Conservation (phyloP, 2,113 vertebrate species). For the Gopherus flavomarginatus region DNA sequence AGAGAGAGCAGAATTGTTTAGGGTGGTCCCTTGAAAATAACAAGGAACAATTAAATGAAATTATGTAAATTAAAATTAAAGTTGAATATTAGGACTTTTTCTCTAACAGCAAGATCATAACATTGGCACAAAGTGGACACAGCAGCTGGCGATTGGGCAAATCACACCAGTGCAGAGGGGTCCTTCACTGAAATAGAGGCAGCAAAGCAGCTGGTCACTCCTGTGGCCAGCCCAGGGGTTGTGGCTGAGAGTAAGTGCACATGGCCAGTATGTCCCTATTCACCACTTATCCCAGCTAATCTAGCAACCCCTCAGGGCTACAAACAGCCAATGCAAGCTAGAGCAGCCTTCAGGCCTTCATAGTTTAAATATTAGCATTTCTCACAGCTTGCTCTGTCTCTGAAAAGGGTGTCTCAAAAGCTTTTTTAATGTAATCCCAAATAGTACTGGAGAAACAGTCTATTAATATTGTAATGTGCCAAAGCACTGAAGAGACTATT, state of each 20-base stretch:
- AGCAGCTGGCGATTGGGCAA: neutral
- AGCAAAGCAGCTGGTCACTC: neutral
- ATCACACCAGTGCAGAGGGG: neutral
- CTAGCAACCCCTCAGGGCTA: neutral
- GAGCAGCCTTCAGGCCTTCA: neutral
- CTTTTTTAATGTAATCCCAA: neutral
- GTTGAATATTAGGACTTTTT: neutral
- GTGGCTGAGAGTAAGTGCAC: neutral
- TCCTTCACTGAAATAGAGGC: neutral
- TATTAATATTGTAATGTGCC: neutral
- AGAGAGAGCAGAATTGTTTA: neutral
- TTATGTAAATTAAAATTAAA: constrained; percentile 4
- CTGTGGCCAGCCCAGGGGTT: neutral
- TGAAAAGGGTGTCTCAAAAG: neutral
- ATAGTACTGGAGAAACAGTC: accelerated
- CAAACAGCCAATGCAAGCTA: neutral
- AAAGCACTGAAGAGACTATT: accelerated
- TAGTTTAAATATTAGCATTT: neutral
- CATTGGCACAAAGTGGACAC: neutral
- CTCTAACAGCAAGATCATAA: neutral
- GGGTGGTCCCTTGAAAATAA: neutral
- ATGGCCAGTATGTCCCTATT: neutral
- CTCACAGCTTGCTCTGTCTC: neutral
- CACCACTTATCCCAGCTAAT: neutral
- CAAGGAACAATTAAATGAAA: neutral